Evolutionary conservation across 2,113 vertebrate species (phyloP).

Genomic region (Pao palembangensis): DNA sequence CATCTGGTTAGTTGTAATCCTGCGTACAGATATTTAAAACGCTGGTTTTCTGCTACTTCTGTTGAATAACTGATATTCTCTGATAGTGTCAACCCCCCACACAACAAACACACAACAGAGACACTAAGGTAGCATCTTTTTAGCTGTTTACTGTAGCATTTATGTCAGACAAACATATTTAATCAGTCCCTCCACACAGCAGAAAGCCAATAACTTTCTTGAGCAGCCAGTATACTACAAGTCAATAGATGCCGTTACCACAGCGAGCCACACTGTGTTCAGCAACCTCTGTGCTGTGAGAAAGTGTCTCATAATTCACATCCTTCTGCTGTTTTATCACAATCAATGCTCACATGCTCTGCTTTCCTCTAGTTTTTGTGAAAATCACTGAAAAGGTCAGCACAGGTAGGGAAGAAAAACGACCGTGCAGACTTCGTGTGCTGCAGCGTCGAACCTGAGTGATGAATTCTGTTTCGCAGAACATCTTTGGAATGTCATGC

Average conservation of each 20-base stretch:
- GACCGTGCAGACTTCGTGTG: not conserved
- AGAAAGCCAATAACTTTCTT: constrained; percentile 1
- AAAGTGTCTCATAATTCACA: not conserved
- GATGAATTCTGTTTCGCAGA: too few relatives aligned
- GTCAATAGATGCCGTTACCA: not conserved
- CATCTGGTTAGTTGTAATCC: too few relatives aligned
- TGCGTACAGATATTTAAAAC: too few relatives aligned
- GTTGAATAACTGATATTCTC: too few relatives aligned
- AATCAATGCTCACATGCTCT: not conserved
- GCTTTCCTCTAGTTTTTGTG: not conserved
- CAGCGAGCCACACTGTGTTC: not conserved
- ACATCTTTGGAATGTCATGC: too few relatives aligned
- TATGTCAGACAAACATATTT: not conserved
- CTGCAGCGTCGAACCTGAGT: too few relatives aligned
- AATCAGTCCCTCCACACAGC: not conserved
- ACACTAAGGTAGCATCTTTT: too few relatives aligned
- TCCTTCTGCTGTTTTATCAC: not conserved
- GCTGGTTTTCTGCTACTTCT: too few relatives aligned
- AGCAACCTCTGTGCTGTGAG: not conserved
- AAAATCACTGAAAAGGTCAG: not conserved
- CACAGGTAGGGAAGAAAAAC: not conserved
- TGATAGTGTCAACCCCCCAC: too few relatives aligned
- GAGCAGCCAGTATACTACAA: not conserved
- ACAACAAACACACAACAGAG: too few relatives aligned
- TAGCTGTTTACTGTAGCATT: not conserved